Evolutionary conservation across 2,797 vertebrate genomes (phyloP).

Genomic region (Florisuga fusca): DNA sequence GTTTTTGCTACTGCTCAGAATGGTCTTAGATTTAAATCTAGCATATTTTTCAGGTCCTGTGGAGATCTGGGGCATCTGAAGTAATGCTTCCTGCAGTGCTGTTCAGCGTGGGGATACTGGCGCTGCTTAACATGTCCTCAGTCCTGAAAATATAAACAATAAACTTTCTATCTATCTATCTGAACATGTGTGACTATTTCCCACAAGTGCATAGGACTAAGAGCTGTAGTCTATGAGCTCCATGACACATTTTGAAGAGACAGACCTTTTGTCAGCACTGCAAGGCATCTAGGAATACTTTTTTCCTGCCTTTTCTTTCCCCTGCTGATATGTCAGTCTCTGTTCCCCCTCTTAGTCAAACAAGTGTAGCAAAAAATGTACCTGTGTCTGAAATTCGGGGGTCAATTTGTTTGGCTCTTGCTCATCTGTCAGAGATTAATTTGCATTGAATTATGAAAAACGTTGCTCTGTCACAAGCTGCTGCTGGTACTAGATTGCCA

Average conservation of each 20-base stretch:
- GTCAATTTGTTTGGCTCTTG: background rate
- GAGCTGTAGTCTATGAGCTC: background rate
- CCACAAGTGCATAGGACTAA: background rate
- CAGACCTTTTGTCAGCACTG: background rate
- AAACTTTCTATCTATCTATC: background rate
- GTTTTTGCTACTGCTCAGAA: background rate
- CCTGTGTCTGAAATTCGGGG: background rate
- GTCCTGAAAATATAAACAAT: background rate
- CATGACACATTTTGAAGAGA: background rate
- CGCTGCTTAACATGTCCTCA: background rate
- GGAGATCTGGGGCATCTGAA: background rate
- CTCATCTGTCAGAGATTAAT: background rate
- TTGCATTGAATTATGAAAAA: background rate
- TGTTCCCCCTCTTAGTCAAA: background rate
- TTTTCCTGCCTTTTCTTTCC: background rate
- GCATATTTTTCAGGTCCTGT: background rate
- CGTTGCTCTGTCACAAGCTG: background rate
- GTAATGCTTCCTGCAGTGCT: background rate
- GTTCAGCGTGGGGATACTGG: background rate
- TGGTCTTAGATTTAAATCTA: background rate
- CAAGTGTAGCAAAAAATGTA: background rate
- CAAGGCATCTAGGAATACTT: background rate
- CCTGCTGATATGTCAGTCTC: background rate
- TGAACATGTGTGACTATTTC: background rate
- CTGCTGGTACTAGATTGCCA: background rate